Percentiles rank a stretch among this genome's conserved stretches.
Conservation (phyloP, 2,113 vertebrate genomes). For the Neogobius melanostomus region DNA sequence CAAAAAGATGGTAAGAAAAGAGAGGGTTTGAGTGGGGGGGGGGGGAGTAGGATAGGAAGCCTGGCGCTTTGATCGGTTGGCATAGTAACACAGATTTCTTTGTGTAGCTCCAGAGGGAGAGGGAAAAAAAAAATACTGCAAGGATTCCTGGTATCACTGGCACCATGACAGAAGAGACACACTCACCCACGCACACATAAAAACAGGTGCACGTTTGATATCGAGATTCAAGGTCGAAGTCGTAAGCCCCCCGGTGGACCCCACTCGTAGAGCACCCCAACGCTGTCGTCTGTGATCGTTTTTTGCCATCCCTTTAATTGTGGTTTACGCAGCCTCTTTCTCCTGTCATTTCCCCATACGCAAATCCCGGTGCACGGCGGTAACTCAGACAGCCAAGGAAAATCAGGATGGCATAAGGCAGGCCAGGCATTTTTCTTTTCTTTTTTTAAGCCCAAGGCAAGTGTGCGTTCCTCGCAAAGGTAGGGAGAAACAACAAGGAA, state of each 20-base stretch:
- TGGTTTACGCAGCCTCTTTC: conserved; percentile 17
- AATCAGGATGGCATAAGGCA: conserved; percentile 38
- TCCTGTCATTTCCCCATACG: neutral
- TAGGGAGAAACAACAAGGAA: conserved; percentile 15
- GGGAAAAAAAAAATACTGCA: conserved; percentile 29
- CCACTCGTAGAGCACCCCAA: conserved; percentile 3
- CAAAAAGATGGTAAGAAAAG: conserved; percentile 21
- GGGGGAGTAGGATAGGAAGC: conserved; percentile 13
- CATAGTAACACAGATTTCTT: conserved; percentile 72
- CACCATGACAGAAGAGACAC: conserved; percentile 46
- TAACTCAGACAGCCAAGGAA: conserved; percentile 36
- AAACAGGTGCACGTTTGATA: conserved; percentile 55
- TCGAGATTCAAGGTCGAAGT: conserved; percentile 66
- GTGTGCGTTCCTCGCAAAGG: conserved; percentile 24
- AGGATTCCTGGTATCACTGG: conserved; percentile 62
- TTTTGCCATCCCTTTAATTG: conserved; percentile 8
- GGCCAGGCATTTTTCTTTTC: conserved; percentile 36
- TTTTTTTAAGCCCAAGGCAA: conserved; percentile 34
- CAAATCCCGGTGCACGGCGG: conserved; percentile 8
- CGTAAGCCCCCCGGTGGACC: conserved; percentile 19
- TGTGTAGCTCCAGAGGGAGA: conserved; percentile 52
- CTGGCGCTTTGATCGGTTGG: conserved; percentile 65
- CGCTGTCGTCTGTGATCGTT: conserved; percentile 8
- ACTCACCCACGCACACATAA: conserved; percentile 4
- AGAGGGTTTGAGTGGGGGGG: neutral